phyloP scores from a whole-genome alignment of 2,888 invertebrate genomes.

The Apamea anceps region DNA sequence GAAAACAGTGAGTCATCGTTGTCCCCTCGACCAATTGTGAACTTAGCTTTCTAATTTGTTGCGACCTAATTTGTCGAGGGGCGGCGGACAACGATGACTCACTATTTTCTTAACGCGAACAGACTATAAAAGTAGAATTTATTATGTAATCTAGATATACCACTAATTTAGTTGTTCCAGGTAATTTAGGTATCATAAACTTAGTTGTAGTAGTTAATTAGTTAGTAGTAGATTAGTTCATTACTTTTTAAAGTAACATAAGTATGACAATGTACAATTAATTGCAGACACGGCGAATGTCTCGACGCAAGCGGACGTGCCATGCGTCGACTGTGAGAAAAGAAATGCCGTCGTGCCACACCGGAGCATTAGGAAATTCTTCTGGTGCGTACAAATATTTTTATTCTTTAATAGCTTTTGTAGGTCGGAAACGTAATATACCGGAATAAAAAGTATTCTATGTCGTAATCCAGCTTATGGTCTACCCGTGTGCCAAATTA shows the following conservation, averaged over 20 bases:
- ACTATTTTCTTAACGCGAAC: too few relatives aligned
- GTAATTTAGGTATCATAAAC: slow-evolving; percentile 13
- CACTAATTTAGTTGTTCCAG: slow-evolving; percentile 1
- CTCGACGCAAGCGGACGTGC: slow-evolving; percentile 79
- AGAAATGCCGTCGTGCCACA: slow-evolving; percentile 70
- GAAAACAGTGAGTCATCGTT: too few relatives aligned
- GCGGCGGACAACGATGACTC: too few relatives aligned
- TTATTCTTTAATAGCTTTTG: neutral
- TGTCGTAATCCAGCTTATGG: neutral
- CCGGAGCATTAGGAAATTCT: slow-evolving; percentile 75
- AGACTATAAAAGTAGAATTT: neutral
- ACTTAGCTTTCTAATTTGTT: too few relatives aligned
- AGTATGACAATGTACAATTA: slow-evolving; percentile 10
- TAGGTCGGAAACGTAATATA: neutral
- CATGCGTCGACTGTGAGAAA: slow-evolving; percentile 79
- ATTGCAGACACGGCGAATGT: slow-evolving; percentile 79
- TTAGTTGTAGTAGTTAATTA: slow-evolving; percentile 19
- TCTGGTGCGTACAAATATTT: slow-evolving; percentile 77
- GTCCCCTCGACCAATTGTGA: too few relatives aligned
- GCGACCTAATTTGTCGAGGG: too few relatives aligned
- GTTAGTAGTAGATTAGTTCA: slow-evolving; percentile 9
- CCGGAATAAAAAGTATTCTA: neutral
- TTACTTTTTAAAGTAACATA: neutral
- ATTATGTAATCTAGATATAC: slow-evolving; percentile 8
- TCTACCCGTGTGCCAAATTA: neutral